Base-by-base conservation (phyloP, 2,797 vertebrate species). In the Danio jaintianensis region DNA sequence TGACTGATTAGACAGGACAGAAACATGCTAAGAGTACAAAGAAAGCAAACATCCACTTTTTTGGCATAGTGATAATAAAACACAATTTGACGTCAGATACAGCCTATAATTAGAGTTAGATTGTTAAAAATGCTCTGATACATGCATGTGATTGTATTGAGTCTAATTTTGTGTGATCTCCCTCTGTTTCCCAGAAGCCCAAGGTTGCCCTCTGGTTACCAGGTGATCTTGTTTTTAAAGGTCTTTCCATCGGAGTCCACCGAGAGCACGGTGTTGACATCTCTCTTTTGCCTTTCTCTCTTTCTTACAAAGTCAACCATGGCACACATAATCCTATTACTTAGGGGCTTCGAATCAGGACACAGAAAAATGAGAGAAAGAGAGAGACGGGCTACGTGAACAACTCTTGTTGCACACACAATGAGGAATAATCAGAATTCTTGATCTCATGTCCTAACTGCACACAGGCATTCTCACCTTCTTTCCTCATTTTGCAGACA, bases 251-350 rank as follows among this genome's bases (percentile, higher is more conserved):
- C 72, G 56, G 61, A 40, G 29, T 20, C 71, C 73, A 78, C 70
- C 58, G 59, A 72, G 64, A 84, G 79, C 78, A 81, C 47, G 11
- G 20, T 72, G 59, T 74, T 47, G 36, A 76, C 53, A 42, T 52
- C 29, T 79, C 45, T 29, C 16, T 79, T 70, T 61, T 69, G 43
- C 43, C 36, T 38, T 61, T 52, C 58, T 3, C 20, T 20, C 36
- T 43, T 67, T 48, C 15, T 50, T 43, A 64, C 55, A 67, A 55
- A 62, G 42, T 69, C 58, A 61, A 50, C 61, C 20, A 13, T 58
- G 16, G 62, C 66, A 78, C 68, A 78, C 62, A 75, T 83, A 79
- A 83, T 79, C 76, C 63, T 59, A 67, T 83, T 68, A 82, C 50
- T 36, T 68, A 55, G 50, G 42, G 15, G 62, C 58, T 36, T 70